These are phyloP conservation scores for Cerastis rubricosa DNA, from an alignment of 2,888 invertebrate genomes.

Conservation along the genomic window DNA sequence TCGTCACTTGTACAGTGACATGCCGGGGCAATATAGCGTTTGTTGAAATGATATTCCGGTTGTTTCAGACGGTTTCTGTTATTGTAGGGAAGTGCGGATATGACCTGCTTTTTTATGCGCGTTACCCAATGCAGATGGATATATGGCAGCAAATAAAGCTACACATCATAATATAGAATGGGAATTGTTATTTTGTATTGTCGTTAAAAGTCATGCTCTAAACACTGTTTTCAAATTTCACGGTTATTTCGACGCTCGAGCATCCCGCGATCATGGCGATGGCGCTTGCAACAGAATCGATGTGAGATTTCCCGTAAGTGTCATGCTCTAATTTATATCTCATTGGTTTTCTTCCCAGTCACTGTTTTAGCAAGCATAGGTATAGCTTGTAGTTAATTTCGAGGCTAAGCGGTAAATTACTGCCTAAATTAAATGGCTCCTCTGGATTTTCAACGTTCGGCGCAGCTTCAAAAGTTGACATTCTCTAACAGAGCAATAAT, in stretches of 20 bases:
- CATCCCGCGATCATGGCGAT: too few species aligned
- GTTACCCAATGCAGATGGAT: slow-evolving; percentile 13
- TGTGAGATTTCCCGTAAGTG: too few species aligned
- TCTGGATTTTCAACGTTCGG: neutral
- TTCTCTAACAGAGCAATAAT: neutral
- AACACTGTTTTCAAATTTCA: too few species aligned
- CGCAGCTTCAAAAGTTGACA: neutral
- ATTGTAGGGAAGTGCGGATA: slow-evolving; percentile 32
- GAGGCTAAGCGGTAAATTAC: neutral
- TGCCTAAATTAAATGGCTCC: neutral
- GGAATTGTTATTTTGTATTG: slow-evolving; percentile 5
- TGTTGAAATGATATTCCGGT: slow-evolving; percentile 46
- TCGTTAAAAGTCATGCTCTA: neutral
- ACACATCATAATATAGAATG: neutral
- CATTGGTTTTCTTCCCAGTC: neutral
- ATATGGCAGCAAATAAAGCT: slow-evolving; percentile 19
- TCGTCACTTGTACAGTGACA: slow-evolving; percentile 36
- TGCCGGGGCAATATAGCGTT: slow-evolving; percentile 39
- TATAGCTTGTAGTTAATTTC: neutral
- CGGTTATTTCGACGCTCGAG: too few species aligned
- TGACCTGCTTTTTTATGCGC: slow-evolving; percentile 18
- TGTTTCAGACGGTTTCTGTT: slow-evolving; percentile 31
- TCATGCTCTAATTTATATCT: neutral
- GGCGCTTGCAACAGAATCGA: too few species aligned
- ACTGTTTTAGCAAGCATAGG: neutral